Percentiles rank a stretch among this genome's conserved stretches.
phyloP scores from a whole-genome alignment of 2,113 vertebrate species.

The Ameiurus melas region DNA sequence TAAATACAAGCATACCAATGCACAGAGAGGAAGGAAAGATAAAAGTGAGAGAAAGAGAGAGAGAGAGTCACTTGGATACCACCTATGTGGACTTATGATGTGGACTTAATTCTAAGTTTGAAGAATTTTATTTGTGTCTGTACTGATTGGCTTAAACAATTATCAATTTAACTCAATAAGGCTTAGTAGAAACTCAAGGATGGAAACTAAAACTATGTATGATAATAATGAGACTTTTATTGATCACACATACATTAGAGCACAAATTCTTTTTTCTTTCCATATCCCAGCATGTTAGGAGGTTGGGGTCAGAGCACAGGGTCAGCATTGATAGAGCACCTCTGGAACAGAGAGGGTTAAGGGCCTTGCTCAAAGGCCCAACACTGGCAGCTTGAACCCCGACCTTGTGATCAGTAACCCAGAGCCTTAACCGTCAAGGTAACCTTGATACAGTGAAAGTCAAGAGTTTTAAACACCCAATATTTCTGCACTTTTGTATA shows the following conservation, averaged over 20 bases:
- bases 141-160: neutral
- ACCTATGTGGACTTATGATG: conserved; percentile 64
- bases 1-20: conserved; percentile 57
- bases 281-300: too few relatives aligned
- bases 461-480: neutral
- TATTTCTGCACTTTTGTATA: neutral
- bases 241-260: too few relatives aligned
- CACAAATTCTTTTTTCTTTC: too few relatives aligned
- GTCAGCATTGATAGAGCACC: too few relatives aligned
- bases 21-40: conserved; percentile 15
- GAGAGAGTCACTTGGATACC: conserved; percentile 49
- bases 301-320: too few relatives aligned
- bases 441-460: neutral
- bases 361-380: too few relatives aligned
- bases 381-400: too few relatives aligned
- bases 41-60: neutral
- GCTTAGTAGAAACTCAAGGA: neutral
- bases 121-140: neutral
- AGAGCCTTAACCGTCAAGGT: too few relatives aligned
- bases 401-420: too few relatives aligned
- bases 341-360: too few relatives aligned
- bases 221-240: too few relatives aligned
- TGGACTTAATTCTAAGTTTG: conserved; percentile 40
- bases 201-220: neutral
- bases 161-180: neutral